These are phyloP conservation scores for Carcharodon carcharias DNA, from an alignment of 2,797 vertebrate genomes.

Conservation along the genomic window DNA sequence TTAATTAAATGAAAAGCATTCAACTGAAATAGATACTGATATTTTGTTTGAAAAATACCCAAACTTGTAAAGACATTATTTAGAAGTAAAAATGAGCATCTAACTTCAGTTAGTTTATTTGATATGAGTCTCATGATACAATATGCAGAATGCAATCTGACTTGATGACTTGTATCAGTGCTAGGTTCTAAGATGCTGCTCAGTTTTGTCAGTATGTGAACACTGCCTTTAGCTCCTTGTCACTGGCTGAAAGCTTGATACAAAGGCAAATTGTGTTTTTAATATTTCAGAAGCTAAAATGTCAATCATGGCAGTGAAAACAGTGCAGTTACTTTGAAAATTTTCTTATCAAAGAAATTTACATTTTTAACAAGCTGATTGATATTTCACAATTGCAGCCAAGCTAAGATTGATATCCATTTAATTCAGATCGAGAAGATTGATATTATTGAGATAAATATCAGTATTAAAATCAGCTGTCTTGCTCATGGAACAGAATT, in stretches of 20 bases:
- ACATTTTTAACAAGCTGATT: neutral
- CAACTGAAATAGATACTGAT: no score
- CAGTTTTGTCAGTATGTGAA: no score
- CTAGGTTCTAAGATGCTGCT: no score
- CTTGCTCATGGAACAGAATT: neutral
- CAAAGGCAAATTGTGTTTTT: neutral
- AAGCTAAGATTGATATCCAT: neutral
- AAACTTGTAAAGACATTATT: no score
- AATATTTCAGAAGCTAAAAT: neutral
- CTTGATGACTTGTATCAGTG: no score
- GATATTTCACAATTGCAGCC: neutral
- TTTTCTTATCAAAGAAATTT: neutral
- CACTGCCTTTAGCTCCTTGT: neutral
- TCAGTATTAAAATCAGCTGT: neutral
- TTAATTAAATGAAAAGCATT: no score
- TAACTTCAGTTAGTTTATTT: no score
- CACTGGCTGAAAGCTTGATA: neutral
- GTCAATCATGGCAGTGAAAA: neutral
- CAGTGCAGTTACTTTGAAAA: neutral
- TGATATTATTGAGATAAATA: neutral
- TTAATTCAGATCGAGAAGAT: no score
- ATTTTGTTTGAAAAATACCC: no score
- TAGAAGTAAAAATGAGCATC: no score
- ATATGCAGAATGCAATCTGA: no score
- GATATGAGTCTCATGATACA: no score